Percentiles rank a stretch among this genome's conserved stretches.
These are phyloP conservation scores for Colinus virginianus DNA, from an alignment of 2,113 vertebrate genomes.

Conservation along the genomic window DNA sequence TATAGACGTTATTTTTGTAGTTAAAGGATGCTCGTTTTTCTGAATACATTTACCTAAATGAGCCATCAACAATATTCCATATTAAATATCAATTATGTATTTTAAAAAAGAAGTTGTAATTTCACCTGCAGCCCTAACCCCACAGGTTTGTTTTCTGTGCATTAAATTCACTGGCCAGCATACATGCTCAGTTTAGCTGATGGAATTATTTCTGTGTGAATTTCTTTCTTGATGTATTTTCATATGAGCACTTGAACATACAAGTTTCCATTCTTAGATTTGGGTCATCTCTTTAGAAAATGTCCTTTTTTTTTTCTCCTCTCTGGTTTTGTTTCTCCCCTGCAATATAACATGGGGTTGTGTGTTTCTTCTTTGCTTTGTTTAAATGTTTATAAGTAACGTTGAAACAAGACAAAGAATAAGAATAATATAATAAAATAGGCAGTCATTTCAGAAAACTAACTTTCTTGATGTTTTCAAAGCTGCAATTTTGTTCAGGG, in stretches of 20 bases:
- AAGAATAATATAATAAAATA: neutral
- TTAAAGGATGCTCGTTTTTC: constrained; percentile 5
- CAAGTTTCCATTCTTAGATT: neutral
- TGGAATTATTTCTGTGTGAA: neutral
- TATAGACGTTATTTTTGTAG: neutral
- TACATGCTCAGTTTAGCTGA: neutral
- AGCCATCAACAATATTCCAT: neutral
- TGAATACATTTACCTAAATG: neutral
- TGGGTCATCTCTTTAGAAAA: neutral
- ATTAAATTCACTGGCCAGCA: neutral
- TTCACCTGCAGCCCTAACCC: neutral
- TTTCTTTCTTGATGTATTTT: neutral
- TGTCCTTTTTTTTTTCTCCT: neutral
- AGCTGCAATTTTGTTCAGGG: constrained; percentile 49
- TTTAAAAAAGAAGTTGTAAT: neutral
- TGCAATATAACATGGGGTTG: neutral
- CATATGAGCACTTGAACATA: accelerated
- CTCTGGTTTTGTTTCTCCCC: neutral
- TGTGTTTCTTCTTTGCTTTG: neutral
- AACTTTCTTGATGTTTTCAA: constrained; percentile 7
- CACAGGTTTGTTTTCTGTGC: neutral
- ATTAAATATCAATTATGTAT: neutral
- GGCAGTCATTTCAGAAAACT: neutral
- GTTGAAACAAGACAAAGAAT: neutral
- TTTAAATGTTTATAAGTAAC: neutral